A percentile compares a stretch with the other conserved stretches of the same genome.
phyloP scores from a whole-genome alignment of 1,140 invertebrate genomes.

The Hermetia illucens region DNA sequence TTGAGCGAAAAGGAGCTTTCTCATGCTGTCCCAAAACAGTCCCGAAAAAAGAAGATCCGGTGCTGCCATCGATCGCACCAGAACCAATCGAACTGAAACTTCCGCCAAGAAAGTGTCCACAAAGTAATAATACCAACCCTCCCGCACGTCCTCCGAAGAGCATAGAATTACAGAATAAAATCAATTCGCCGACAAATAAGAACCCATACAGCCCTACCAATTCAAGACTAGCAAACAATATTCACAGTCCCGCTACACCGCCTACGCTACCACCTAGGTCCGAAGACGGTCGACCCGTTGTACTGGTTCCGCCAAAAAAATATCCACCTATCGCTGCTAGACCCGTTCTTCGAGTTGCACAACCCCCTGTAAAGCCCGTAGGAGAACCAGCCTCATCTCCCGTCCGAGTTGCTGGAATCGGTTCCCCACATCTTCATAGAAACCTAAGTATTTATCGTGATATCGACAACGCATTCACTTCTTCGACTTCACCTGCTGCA shows the following conservation, averaged over 20 bases:
- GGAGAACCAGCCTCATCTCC: conserved; percentile 21
- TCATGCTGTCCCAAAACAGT: conserved; percentile 43
- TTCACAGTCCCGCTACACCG: conserved; percentile 31
- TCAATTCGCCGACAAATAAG: conserved; percentile 30
- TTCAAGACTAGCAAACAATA: no score
- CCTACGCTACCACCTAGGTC: background rate
- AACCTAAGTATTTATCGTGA: background rate
- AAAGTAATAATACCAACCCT: conserved; percentile 29
- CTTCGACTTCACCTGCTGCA: background rate
- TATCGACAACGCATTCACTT: background rate
- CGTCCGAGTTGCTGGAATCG: conserved; percentile 36
- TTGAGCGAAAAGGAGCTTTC: conserved; percentile 49
- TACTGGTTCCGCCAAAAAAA: conserved; percentile 44
- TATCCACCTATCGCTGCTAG: conserved; percentile 52
- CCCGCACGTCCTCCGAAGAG: conserved; percentile 47
- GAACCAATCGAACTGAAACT: conserved; percentile 30
- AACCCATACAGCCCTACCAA: background rate
- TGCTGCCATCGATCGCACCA: conserved; percentile 26
- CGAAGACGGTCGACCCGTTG: background rate
- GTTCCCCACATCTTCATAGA: conserved; percentile 36
- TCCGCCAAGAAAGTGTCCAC: conserved; percentile 40
- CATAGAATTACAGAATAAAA: conserved; percentile 16
- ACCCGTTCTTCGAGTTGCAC: conserved; percentile 34
- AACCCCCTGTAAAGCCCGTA: conserved; percentile 23
- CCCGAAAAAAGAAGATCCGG: conserved; percentile 27